These are phyloP conservation scores for Calyptommatus sinebrachiatus DNA, from an alignment of 2,113 vertebrate species.

Conservation along the genomic window DNA sequence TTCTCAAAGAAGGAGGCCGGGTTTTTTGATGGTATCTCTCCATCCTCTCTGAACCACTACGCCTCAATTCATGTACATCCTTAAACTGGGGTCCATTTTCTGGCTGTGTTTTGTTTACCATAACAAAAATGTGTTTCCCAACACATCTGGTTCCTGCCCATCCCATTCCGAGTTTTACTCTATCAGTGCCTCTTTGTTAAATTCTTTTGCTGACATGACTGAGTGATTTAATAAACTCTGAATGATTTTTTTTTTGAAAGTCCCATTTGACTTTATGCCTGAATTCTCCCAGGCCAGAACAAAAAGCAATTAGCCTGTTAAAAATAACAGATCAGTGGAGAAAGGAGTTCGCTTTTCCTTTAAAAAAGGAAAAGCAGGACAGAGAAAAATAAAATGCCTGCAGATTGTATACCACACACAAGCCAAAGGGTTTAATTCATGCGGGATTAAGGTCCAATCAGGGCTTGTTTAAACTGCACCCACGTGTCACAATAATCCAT, in stretches of 20 bases:
- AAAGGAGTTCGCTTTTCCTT: slow-evolving; percentile 11
- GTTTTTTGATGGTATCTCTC: too few species aligned
- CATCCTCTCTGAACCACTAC: too few species aligned
- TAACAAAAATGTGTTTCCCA: too few species aligned
- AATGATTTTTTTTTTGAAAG: neutral
- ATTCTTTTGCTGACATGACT: neutral
- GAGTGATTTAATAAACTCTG: slow-evolving; percentile 19
- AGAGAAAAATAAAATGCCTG: too few species aligned
- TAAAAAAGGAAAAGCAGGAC: neutral
- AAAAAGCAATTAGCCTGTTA: slow-evolving; percentile 42
- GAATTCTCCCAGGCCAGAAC: slow-evolving; percentile 20
- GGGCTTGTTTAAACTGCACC: slow-evolving; percentile 38
- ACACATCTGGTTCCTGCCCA: too few species aligned
- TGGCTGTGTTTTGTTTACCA: too few species aligned
- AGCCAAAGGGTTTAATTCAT: slow-evolving; percentile 46
- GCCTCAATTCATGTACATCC: too few species aligned
- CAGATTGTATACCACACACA: neutral
- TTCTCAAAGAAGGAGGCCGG: too few species aligned
- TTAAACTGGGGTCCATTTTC: too few species aligned
- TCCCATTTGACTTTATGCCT: neutral
- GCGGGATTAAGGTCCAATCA: slow-evolving; percentile 29
- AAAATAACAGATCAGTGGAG: slow-evolving; percentile 28
- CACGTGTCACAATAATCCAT: slow-evolving; percentile 42
- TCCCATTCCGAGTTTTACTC: too few species aligned
- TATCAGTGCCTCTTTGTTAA: neutral